Conservation (phyloP, 2,113 vertebrate species). For the Leucoraja erinaceus region DNA sequence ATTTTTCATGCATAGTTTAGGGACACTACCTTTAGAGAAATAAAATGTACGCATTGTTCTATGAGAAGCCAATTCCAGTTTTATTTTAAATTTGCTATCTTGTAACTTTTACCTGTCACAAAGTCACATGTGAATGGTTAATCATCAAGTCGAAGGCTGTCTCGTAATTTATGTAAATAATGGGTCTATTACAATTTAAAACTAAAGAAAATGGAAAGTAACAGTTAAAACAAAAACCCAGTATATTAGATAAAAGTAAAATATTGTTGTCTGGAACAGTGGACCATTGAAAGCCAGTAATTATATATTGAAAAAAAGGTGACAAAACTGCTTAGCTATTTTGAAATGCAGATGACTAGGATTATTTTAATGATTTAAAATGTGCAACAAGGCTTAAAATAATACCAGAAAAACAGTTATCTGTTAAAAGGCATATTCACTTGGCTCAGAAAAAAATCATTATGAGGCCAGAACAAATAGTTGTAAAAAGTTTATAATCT, state of each 20-base stretch:
- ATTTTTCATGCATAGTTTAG: neutral
- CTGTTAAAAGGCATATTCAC: neutral
- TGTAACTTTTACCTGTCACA: neutral
- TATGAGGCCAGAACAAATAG: neutral
- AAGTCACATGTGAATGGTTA: neutral
- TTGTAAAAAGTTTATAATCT: slow-evolving; percentile 18
- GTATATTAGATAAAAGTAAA: neutral
- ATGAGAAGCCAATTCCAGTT: neutral
- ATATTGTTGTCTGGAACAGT: neutral
- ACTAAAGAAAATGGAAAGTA: neutral
- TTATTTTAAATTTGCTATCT: neutral
- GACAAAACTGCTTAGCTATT: neutral
- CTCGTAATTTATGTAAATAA: neutral
- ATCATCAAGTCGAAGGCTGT: neutral
- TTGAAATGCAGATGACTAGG: neutral
- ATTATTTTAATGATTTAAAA: neutral
- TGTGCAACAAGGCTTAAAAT: neutral
- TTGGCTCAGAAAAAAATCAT: neutral
- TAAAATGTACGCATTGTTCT: neutral
- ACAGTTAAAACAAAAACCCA: neutral
- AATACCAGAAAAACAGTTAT: neutral
- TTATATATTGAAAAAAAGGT: neutral
- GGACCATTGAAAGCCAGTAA: neutral
- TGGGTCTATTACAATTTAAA: neutral
- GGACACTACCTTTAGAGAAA: neutral